Evolutionary conservation across 2,113 vertebrate genomes (phyloP), one percentile per base, ranked within the genome.

Genomic region (Camelus dromedarius): DNA sequence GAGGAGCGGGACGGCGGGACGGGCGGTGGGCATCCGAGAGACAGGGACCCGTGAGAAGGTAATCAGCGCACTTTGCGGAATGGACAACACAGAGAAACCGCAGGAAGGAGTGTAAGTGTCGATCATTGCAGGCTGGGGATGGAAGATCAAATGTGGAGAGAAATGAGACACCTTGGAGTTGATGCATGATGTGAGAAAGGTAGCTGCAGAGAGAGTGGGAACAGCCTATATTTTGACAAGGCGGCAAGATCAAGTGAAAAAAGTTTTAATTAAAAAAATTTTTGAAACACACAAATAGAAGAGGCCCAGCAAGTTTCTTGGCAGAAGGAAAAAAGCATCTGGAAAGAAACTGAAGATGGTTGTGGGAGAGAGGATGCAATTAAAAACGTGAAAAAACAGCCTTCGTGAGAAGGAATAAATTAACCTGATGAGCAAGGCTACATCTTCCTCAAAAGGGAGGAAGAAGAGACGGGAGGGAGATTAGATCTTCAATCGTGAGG

Each of bases 261-360:
- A 48, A 54, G 79, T 77, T 72, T 73, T 91, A 24, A 56, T 62
- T 96, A 70, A 66, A 50, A 26, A 72, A 58, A 26, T 8, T 22
- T 46, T 24, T 90, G 77, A 85, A 64, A 56, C 32, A 77, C 4
- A 19, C 38, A 69, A 69, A 26, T 14, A 73, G 11, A 13, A 91
- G 50, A 89, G 19, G 76, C 14, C 8, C 72, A 58, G 35, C 50
- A 89, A 38, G 15, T 69, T 84, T 70, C 42, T 32, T 69, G 46
- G 50, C 85, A 91, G 50, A 84, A 82, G 42, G 32, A 82, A 85
- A 82, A 85, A 95, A 56, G 48, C 66, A 89, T 82, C 48, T 90
- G n/a, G n/a, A 88, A 96, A 75, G 76, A 93, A 92, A 42, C 26
- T 46, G 42, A 93, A 75, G 11, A 35, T 54, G 22, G 1, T 79